A percentile compares a stretch with the other conserved stretches of the same genome.
phyloP scores from a whole-genome alignment of 2,888 invertebrate genomes.

The Macrophya alboannulata region DNA sequence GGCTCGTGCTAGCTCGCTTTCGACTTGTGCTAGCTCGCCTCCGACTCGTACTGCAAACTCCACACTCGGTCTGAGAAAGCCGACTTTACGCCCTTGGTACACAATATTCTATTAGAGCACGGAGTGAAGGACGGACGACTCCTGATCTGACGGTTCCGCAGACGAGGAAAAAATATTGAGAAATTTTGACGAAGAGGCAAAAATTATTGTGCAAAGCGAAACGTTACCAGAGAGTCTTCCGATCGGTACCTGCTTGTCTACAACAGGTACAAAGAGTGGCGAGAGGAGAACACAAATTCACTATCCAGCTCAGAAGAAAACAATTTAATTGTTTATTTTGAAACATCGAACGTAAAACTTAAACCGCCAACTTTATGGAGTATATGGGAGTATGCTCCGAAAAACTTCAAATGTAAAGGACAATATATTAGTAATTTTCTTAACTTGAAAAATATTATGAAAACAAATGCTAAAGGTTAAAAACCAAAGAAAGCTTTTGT shows the following conservation, averaged over 20 bases:
- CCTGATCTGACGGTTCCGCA: slow-evolving; percentile 40
- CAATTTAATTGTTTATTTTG: slow-evolving; percentile 54
- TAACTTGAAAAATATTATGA: slow-evolving; percentile 12
- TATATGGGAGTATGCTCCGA: slow-evolving; percentile 37
- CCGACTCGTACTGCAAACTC: no score
- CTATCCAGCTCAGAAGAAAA: slow-evolving; percentile 55
- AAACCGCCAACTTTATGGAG: slow-evolving; percentile 35
- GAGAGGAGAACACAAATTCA: slow-evolving; percentile 50
- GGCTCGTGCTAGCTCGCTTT: no score
- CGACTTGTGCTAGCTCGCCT: no score
- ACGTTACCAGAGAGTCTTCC: slow-evolving; percentile 56
- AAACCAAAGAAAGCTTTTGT: slow-evolving; percentile 47
- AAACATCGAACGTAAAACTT: background rate
- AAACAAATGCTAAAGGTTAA: slow-evolving; percentile 13
- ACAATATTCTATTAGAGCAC: no score
- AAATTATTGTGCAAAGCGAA: slow-evolving; percentile 52
- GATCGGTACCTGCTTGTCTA: slow-evolving; percentile 57
- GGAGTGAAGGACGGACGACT: no score
- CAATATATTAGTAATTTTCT: slow-evolving; percentile 46
- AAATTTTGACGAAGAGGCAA: slow-evolving; percentile 52
- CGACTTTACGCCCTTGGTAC: no score
- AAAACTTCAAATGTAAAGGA: slow-evolving; percentile 46
- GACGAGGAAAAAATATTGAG: slow-evolving; percentile 56
- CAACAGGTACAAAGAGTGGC: no score
- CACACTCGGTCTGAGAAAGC: no score